Evolutionary conservation across 1,140 invertebrate genomes (phyloP), one percentile per base, ranked within the genome.

Genomic region (Drosophila orosa): DNA sequence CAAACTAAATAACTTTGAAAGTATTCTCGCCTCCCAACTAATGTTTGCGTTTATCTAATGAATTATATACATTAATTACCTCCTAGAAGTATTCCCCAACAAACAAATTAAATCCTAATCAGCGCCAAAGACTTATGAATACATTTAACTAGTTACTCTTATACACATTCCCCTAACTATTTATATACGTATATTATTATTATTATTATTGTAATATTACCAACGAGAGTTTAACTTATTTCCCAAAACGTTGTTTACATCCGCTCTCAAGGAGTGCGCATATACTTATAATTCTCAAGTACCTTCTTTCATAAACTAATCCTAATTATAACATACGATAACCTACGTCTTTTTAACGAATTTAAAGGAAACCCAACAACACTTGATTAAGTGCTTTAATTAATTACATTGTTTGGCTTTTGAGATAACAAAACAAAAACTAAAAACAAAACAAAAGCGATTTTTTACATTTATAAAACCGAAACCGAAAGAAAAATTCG

Each of bases 391-490:
- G 48, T 80, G 67, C 73, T 44, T 50, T 68, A 79, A 57, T 58
- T 83, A 83, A 76, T 77, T 45, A 60, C 69, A 90, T 90, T 90
- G 77, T 84, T 89, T 90, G 59, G 83, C 79, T 74, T 87, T 80
- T 59, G 58, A 74, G 50, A 25, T 42, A 62, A 76, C 29, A 40
- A 62, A 79, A 52, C 12, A 31, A 33, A 9, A 42, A 52, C 44
- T 19, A 19, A 31, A 50, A 33, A 33, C 29, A 52, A 54, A 54
- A 54, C 50, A 37, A 81, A 80, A 50, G 62, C 66, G 48, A 84
- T 90, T 89, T 89, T 89, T 90, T 89, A 89, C 80, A 89, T 89
- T 89, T 89, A 90, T 89, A 89, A 76, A 83, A 80, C 68, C 69
- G 22, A 57, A 54, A 56, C 31, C 13, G 0, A 54, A 54, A 35